Conservation (phyloP, 2,113 vertebrate genomes). For the Triplophysa rosa region DNA sequence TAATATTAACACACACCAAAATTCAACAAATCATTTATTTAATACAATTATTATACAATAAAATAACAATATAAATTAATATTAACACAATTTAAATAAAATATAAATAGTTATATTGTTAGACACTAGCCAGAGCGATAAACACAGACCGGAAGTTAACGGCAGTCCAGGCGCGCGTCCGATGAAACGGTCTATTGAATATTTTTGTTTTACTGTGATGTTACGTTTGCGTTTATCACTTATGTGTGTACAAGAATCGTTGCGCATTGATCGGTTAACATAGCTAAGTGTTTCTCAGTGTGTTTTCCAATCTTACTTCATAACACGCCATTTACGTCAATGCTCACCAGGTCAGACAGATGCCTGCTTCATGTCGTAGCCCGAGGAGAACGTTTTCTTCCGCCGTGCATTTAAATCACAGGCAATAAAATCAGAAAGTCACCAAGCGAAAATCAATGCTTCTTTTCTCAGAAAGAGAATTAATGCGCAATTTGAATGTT, state of each 20-base stretch:
- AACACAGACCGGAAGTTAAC: too few relatives aligned
- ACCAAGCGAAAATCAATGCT: background rate
- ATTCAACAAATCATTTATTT: too few relatives aligned
- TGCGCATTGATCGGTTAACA: conserved; percentile 51
- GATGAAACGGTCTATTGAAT: too few relatives aligned
- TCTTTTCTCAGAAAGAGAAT: background rate
- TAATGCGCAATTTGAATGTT: background rate
- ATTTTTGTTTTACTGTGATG: too few relatives aligned
- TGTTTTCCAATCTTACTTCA: conserved; percentile 27
- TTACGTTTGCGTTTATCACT: background rate
- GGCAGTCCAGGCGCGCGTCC: too few relatives aligned
- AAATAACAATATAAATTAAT: too few relatives aligned
- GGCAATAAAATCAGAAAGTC: background rate
- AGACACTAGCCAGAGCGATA: too few relatives aligned
- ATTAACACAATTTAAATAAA: too few relatives aligned
- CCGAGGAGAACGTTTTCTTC: background rate
- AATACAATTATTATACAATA: too few relatives aligned
- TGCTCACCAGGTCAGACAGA: background rate
- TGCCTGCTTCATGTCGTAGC: background rate
- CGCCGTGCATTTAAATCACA: conserved; percentile 8
- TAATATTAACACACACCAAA: too few relatives aligned
- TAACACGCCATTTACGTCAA: conserved; percentile 21
- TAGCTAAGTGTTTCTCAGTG: conserved; percentile 53
- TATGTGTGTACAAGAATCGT: conserved; percentile 41
- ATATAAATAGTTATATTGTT: too few relatives aligned